phyloP scores from a whole-genome alignment of 2,797 vertebrate genomes.

The Eidolon dupreanum region DNA sequence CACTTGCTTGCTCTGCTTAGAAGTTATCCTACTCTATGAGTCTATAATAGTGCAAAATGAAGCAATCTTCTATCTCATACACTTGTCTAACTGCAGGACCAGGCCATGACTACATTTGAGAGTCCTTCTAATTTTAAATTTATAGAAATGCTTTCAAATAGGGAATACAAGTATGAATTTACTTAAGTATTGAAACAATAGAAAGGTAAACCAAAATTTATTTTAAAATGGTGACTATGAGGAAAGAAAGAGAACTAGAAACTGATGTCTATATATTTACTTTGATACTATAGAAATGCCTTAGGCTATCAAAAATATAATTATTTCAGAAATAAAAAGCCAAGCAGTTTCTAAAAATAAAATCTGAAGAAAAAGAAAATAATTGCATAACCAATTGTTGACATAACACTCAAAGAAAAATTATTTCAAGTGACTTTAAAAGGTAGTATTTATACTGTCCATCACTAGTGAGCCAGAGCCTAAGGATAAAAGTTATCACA shows the following conservation, averaged over 20 bases:
- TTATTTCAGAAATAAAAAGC: background rate
- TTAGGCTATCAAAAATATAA: background rate
- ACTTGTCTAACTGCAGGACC: background rate
- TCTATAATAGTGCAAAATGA: background rate
- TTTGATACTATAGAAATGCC: background rate
- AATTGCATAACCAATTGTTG: background rate
- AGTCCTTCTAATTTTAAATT: background rate
- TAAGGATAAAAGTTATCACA: background rate
- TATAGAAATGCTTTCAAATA: background rate
- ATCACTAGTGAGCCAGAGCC: background rate
- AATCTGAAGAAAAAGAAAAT: background rate
- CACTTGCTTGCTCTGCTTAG: background rate
- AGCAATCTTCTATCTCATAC: background rate
- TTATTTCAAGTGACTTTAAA: background rate
- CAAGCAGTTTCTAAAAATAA: background rate
- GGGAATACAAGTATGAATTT: background rate
- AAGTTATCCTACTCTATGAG: background rate
- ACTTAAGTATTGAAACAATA: background rate
- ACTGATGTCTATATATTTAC: background rate
- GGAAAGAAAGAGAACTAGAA: background rate
- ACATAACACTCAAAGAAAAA: background rate
- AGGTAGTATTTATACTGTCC: background rate
- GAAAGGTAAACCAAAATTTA: background rate
- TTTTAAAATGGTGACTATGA: background rate
- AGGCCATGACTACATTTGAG: background rate